Conservation (phyloP, 1,140 invertebrate species). For the Subanguina moxae region DNA sequence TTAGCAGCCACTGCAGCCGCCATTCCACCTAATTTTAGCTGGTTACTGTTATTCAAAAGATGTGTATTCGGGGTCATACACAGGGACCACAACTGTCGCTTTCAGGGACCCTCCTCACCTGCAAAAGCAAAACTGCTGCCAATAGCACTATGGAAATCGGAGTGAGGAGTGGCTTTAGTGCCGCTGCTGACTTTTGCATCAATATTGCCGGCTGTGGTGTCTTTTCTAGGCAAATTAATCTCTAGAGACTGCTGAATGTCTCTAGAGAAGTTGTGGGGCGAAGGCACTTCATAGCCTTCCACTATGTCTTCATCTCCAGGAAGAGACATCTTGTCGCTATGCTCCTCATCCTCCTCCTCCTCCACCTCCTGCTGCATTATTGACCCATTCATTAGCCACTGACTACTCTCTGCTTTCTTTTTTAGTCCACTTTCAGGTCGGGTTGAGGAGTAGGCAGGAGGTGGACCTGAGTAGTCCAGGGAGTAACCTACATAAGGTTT, state of each 20-base stretch:
- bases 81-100: background rate
- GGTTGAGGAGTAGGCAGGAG: background rate
- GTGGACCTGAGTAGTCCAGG: background rate
- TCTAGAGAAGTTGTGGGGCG: background rate
- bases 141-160: constrained; percentile 15
- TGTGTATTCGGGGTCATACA: too few species aligned
- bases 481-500: background rate
- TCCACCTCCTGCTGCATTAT: background rate
- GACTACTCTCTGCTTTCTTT: background rate
- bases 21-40: constrained; percentile 37
- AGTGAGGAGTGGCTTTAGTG: constrained; percentile 6
- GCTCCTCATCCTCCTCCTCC: background rate
- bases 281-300: constrained; percentile 1
- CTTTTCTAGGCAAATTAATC: background rate
- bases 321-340: background rate
- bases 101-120: constrained; percentile 7
- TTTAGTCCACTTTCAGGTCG: background rate
- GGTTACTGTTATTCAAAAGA: too few species aligned
- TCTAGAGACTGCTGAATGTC: too few species aligned
- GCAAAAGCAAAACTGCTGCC: constrained; percentile 30
- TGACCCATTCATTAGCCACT: background rate
- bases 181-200: background rate
- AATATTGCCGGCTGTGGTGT: background rate
- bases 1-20: constrained; percentile 25
- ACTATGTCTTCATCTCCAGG: background rate